Evolutionary conservation across 2,797 vertebrate genomes (phyloP).

Genomic region (Eptatretus atami): DNA sequence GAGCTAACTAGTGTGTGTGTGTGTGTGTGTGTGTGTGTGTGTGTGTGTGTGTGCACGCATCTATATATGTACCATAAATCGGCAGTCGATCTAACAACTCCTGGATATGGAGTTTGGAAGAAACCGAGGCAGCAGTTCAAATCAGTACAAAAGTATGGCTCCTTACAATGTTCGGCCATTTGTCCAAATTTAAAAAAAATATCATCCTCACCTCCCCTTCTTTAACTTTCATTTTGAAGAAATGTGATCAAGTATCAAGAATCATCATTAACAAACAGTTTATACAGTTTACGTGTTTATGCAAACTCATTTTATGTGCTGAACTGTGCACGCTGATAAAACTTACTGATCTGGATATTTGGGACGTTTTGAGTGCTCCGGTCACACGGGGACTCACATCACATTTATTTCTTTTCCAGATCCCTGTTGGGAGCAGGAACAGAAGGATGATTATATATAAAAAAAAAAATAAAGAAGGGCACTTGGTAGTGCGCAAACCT

Average conservation of each 20-base stretch:
- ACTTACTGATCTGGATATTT: constrained; percentile 47
- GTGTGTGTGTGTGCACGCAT: too few relatives aligned
- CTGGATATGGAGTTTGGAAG: too few relatives aligned
- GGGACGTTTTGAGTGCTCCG: constrained; percentile 46
- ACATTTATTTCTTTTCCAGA: constrained; percentile 50
- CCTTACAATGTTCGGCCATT: too few relatives aligned
- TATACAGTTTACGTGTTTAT: background rate
- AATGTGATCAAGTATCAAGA: background rate
- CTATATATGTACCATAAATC: too few relatives aligned
- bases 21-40: too few relatives aligned
- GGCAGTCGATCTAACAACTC: too few relatives aligned
- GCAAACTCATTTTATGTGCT: background rate
- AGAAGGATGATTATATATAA: too few relatives aligned
- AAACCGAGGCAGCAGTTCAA: too few relatives aligned
- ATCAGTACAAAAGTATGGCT: too few relatives aligned
- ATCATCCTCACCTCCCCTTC: background rate
- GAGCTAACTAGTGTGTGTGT: too few relatives aligned
- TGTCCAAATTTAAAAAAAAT: background rate
- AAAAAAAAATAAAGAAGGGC: too few relatives aligned
- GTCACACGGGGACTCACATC: constrained; percentile 62
- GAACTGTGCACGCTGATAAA: background rate
- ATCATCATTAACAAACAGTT: background rate
- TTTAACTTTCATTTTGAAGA: background rate
- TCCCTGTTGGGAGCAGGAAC: constrained; percentile 21
- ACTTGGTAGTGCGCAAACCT: too few relatives aligned